phyloP scores from a whole-genome alignment of 2,888 invertebrate species.

The Ptychoptera albimana region DNA sequence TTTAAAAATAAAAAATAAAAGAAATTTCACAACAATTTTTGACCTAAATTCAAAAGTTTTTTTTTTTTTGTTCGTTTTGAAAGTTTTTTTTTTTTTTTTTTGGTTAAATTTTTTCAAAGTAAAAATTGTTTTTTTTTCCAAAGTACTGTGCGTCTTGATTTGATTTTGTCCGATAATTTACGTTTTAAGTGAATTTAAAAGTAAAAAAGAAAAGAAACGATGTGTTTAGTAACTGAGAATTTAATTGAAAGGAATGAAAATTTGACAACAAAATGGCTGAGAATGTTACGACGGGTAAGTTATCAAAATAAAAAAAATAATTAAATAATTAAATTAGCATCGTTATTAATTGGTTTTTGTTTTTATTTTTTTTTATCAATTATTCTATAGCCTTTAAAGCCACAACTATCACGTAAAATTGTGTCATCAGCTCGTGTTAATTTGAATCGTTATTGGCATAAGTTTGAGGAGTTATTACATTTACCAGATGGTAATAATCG shows the following conservation, averaged over 20 bases:
- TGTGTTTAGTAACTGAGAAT: slow-evolving; percentile 3
- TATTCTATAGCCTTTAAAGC: slow-evolving; percentile 7
- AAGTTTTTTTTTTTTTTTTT: too few species aligned
- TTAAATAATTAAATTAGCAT: neutral
- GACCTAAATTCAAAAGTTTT: too few species aligned
- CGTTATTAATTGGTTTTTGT: neutral
- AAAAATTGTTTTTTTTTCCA: too few species aligned
- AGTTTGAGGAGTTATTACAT: slow-evolving; percentile 7
- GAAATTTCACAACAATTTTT: too few species aligned
- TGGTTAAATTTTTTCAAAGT: too few species aligned
- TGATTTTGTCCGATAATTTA: too few species aligned
- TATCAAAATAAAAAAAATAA: neutral
- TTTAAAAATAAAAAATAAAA: too few species aligned
- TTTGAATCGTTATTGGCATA: slow-evolving; percentile 11
- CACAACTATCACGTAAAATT: slow-evolving; percentile 9
- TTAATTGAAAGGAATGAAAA: neutral
- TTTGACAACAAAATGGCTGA: neutral
- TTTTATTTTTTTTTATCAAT: neutral
- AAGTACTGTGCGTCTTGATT: too few species aligned
- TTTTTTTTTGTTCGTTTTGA: too few species aligned
- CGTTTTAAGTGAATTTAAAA: neutral
- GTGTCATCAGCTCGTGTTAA: slow-evolving; percentile 10
- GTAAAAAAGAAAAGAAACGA: neutral
- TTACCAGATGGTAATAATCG: too few species aligned
- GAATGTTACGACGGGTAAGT: neutral